Evolutionary conservation across 2,888 invertebrate species (phyloP), one percentile per base, ranked within the genome.

Genomic region (Machimus atricapillus): DNA sequence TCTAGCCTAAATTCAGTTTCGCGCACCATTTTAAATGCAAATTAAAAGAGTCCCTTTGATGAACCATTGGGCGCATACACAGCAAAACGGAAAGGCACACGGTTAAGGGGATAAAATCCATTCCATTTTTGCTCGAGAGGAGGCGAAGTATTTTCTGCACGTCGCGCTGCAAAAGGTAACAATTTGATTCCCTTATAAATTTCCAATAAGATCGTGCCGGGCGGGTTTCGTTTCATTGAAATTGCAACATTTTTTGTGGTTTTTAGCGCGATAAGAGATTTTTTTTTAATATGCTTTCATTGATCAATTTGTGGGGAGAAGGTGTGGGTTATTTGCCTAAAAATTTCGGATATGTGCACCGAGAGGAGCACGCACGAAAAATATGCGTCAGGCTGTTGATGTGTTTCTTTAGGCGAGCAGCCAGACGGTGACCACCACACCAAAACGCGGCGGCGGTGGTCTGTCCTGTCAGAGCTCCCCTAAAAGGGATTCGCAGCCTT

Each of bases 371-470:
- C 74, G 85, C 85, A 85, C 27, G 74, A 74, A 74, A 85, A 74
- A 85, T 85, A 46, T 85, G 43, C 74, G 85, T 74, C 85, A 74
- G 66, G 43, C 85, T 85, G 83, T 66, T 66, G 85, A 85, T 73
- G 82, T 83, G 82, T 83, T 46, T 40, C 66, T 66, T 83, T 83
- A 4, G 66, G 40, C n/a, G 9, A 82, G 78, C 14, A 74, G 27
- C 78, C 40, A 27, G 27, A 16, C 40, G 23, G 37, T 43, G 43
- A 23, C 78, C 40, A 76, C 34, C 76, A 34, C 76, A 37, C 34
- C n/a, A 31, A 52, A 52, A n/a, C 6, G 76, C n/a, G 34, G 16
- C 37, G 37, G 77, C n/a, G 37, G 77, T 7, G 0, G 56, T 31
- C 52, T 34, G 23, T 43, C 73, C 40, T 43, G 40, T 23, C 27